Evolutionary conservation across 2,113 vertebrate genomes (phyloP).

Genomic region (Arenaria interpres): DNA sequence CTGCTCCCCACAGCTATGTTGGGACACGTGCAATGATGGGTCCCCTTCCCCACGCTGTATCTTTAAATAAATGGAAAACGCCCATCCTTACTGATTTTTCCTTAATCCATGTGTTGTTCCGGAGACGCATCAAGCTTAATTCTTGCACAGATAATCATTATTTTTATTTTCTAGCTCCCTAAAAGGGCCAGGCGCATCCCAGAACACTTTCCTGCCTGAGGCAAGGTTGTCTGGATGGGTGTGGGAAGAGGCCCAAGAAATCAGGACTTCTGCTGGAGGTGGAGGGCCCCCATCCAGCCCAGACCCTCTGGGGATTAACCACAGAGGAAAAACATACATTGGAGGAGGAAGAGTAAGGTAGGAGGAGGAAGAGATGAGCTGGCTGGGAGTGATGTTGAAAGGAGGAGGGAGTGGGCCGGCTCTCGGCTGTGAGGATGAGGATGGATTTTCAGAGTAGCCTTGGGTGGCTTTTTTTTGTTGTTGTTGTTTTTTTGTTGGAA

Average conservation of each 20-base stretch:
- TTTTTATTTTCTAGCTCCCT: background rate
- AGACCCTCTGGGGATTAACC: background rate
- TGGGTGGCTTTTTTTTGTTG: background rate
- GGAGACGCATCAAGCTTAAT: background rate
- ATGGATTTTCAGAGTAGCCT: background rate
- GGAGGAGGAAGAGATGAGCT: background rate
- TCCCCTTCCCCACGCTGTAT: background rate
- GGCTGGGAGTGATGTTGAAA: background rate
- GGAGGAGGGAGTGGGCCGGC: background rate
- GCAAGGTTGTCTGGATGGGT: background rate
- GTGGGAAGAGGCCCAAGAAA: background rate
- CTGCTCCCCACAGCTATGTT: background rate
- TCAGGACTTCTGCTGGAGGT: accelerated
- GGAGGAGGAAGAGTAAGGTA: background rate
- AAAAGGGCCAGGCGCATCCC: background rate
- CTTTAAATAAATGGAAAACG: background rate
- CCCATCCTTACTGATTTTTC: background rate
- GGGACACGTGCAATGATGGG: accelerated
- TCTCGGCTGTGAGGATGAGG: background rate
- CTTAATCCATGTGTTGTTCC: background rate
- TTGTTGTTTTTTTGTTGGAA: background rate
- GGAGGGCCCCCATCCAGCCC: background rate
- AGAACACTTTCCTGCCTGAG: background rate
- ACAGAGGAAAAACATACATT: background rate
- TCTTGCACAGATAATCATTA: background rate